Evolutionary conservation across 2,797 vertebrate species (phyloP).

Genomic region (Ceryle rudis): DNA sequence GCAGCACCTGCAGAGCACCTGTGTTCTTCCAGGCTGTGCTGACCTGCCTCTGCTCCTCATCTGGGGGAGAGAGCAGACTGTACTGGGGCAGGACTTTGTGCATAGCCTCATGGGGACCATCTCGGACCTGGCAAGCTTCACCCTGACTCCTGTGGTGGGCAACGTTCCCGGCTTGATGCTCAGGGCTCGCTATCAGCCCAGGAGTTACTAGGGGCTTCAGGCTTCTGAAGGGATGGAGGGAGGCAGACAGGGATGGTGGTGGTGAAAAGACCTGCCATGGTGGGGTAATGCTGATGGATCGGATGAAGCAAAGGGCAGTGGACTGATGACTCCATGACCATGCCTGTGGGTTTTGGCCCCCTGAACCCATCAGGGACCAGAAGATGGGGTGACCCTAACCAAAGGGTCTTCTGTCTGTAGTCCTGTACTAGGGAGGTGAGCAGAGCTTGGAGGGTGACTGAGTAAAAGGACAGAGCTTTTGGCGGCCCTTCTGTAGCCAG

Average conservation of each 20-base stretch:
- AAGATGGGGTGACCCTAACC: not conserved
- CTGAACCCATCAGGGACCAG: not conserved
- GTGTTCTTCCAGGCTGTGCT: not conserved
- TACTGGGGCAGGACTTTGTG: not conserved
- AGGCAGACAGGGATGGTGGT: not conserved
- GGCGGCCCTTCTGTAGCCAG: constrained; percentile 34
- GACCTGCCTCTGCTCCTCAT: not conserved
- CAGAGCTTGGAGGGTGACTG: not conserved
- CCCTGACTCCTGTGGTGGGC: not conserved
- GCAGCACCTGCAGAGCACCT: not conserved
- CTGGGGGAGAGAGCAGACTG: not conserved
- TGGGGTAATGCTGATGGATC: not conserved
- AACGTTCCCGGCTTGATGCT: not conserved
- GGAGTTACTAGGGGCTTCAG: not conserved
- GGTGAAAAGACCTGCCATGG: fast-evolving
- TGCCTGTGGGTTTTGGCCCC: not conserved
- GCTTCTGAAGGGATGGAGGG: not conserved
- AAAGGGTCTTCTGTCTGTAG: not conserved
- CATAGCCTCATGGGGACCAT: fast-evolving
- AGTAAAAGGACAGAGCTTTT: constrained; percentile 20
- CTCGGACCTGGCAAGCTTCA: not conserved
- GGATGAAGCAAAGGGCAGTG: not conserved
- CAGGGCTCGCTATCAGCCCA: fast-evolving
- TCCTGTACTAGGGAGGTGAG: not conserved
- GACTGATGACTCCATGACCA: fast-evolving